Conservation (phyloP, 2,797 vertebrate genomes). For the Anas flavirostris region DNA sequence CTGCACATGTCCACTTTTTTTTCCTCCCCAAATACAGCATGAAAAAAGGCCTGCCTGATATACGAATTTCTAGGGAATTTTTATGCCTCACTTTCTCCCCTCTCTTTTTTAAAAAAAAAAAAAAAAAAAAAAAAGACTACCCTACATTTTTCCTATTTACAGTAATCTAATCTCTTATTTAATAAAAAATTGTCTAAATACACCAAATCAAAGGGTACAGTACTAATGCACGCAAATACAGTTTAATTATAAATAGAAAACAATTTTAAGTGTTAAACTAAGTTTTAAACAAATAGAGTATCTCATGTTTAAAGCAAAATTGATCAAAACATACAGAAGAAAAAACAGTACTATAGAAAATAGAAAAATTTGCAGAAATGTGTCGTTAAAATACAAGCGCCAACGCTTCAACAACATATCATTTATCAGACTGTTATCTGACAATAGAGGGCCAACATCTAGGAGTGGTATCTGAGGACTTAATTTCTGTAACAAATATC, state of each 20-base stretch:
- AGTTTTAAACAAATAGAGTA: constrained; percentile 60
- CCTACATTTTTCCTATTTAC: constrained; percentile 66
- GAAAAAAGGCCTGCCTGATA: constrained; percentile 72
- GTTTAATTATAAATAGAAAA: constrained; percentile 66
- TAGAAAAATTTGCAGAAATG: background rate
- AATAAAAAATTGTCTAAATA: constrained; percentile 77
- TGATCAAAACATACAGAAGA: background rate
- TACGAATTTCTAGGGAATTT: constrained; percentile 67
- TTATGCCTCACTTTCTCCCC: constrained; percentile 54
- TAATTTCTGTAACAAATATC: background rate
- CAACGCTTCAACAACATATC: background rate
- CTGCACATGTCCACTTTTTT: constrained; percentile 84
- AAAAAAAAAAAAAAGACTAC: background rate
- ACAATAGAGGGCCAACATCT: background rate
- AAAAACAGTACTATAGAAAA: background rate
- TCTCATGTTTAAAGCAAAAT: background rate
- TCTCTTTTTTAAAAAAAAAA: constrained; percentile 52
- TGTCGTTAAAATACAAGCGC: background rate
- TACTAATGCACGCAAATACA: constrained; percentile 70
- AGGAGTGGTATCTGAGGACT: background rate
- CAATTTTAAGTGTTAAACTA: constrained; percentile 67
- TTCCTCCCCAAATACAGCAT: constrained; percentile 46
- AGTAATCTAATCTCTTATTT: constrained; percentile 72
- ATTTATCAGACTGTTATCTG: background rate
- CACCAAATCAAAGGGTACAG: constrained; percentile 69